A percentile compares a stretch with the other conserved stretches of the same genome.
phyloP scores from a whole-genome alignment of 2,797 vertebrate species.

The Galaxias olidus region DNA sequence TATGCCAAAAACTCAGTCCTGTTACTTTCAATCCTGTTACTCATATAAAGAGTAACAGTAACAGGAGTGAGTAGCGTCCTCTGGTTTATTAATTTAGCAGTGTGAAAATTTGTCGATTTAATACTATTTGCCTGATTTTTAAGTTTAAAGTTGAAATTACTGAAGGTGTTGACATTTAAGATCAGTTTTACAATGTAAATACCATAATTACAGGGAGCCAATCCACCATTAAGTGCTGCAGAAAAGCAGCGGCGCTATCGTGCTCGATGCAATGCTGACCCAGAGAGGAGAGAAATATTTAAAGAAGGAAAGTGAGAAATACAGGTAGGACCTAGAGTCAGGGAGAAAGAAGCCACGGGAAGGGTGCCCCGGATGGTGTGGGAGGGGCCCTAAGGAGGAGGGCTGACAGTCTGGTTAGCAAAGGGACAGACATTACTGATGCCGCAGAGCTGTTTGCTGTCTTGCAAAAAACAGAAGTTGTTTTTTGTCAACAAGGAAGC shows the following conservation, averaged over 20 bases:
- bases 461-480: constrained; percentile 23
- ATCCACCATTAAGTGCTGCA: too few species aligned
- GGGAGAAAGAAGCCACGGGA: constrained; percentile 19
- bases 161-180: too few species aligned
- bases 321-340: constrained; percentile 19
- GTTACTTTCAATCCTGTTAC: too few species aligned
- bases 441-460: constrained; percentile 25
- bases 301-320: constrained; percentile 13
- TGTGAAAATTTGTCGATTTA: too few species aligned
- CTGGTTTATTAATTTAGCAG: too few species aligned
- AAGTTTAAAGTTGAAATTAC: too few species aligned
- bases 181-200: too few species aligned
- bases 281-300: constrained; percentile 8
- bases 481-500: constrained; percentile 25
- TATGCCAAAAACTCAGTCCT: constrained; percentile 15
- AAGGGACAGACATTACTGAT: constrained; percentile 20
- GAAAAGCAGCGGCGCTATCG: too few species aligned
- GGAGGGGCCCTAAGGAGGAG: constrained; percentile 12
- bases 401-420: constrained; percentile 13
- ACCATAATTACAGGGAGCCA: too few species aligned
- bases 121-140: too few species aligned
- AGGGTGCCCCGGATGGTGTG: constrained; percentile 11
- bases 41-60: constrained; percentile 8
- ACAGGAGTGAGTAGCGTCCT: background rate
- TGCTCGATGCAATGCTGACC: constrained; percentile 13